Conservation (phyloP, 2,113 vertebrate genomes). For the Nothocercus nigrocapillus region DNA sequence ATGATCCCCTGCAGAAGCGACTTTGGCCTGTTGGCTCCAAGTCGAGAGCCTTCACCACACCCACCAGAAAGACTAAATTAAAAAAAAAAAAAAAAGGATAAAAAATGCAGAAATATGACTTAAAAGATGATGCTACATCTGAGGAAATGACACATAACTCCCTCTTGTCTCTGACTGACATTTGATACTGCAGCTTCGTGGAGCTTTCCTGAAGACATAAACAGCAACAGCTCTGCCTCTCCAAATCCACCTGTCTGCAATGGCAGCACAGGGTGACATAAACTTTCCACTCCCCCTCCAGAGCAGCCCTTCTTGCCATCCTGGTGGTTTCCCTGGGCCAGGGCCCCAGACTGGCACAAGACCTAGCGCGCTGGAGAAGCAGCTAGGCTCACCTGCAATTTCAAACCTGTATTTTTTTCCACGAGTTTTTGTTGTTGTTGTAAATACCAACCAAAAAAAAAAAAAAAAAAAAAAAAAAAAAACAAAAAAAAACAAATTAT, state of each 20-base stretch:
- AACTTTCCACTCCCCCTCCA: not conserved
- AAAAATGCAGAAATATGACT: slow-evolving; percentile 18
- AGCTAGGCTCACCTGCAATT: fast-evolving
- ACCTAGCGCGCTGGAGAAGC: not conserved
- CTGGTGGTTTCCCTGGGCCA: fast-evolving
- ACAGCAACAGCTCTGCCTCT: fast-evolving
- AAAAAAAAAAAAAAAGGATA: slow-evolving; percentile 18
- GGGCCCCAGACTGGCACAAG: fast-evolving
- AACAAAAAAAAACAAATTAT: not conserved
- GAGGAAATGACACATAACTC: slow-evolving; percentile 32
- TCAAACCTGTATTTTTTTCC: not conserved
- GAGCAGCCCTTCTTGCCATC: not conserved
- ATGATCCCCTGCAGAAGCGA: slow-evolving; percentile 64
- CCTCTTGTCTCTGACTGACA: not conserved
- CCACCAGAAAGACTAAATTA: slow-evolving; percentile 29
- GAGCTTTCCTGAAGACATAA: not conserved
- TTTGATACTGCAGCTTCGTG: not conserved
- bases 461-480: slow-evolving; percentile 4
- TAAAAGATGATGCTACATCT: slow-evolving; percentile 36
- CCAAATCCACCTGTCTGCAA: not conserved
- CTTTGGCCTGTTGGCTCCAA: slow-evolving; percentile 39
- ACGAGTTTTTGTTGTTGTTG: not conserved
- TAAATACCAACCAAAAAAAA: not conserved
- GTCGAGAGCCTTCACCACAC: not conserved
- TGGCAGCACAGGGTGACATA: not conserved